Conservation (phyloP, 2,888 invertebrate species). For the Diplazon laetatorius region DNA sequence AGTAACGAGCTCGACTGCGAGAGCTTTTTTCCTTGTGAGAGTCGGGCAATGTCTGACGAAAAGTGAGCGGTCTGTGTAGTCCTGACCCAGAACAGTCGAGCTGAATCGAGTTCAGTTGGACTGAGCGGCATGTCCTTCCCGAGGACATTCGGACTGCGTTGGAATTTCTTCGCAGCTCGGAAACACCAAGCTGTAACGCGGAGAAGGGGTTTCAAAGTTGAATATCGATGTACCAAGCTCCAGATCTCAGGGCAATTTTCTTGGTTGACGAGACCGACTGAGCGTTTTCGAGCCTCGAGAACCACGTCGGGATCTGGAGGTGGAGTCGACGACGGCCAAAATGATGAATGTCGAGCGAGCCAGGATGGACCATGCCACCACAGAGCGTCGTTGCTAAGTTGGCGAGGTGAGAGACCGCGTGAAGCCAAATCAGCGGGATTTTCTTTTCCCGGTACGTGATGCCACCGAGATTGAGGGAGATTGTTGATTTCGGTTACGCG, state of each 20-base stretch:
- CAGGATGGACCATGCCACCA: constrained; percentile 20
- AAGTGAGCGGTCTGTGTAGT: not conserved
- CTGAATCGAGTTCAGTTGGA: not conserved
- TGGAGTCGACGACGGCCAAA: not conserved
- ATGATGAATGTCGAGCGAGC: not conserved
- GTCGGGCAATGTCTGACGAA: not conserved
- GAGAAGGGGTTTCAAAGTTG: not conserved
- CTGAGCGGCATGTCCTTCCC: not conserved
- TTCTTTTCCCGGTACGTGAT: not conserved
- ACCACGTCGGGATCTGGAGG: not conserved
- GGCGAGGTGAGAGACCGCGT: not conserved
- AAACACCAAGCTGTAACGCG: not conserved
- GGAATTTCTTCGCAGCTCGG: not conserved
- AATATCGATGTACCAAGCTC: not conserved
- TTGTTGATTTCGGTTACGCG: constrained; percentile 54
- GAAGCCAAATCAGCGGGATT: constrained; percentile 10
- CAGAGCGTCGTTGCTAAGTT: not conserved
- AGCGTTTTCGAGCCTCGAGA: not conserved
- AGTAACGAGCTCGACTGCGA: not conserved
- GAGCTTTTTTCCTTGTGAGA: not conserved
- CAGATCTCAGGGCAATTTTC: no score
- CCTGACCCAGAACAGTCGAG: not conserved
- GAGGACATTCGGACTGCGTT: not conserved
- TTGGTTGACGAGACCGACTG: not conserved
- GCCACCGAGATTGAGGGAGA: not conserved